Base-by-base conservation (phyloP, 2,888 invertebrate genomes). In the Ochropacha duplaris region DNA sequence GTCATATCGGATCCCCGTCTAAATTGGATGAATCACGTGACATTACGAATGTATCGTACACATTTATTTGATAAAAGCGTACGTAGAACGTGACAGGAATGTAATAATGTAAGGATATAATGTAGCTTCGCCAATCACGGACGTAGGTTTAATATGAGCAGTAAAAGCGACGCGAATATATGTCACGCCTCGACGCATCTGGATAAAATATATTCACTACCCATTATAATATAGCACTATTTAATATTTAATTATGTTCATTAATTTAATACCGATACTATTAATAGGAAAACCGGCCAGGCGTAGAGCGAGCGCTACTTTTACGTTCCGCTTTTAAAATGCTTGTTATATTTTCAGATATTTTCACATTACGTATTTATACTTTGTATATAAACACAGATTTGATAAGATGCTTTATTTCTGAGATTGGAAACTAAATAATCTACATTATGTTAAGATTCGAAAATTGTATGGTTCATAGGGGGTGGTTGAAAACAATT, bases 1-100 rank as follows among this genome's bases (percentile, higher is more conserved):
- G 71, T 78, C 76, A 76, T 76, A 75, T 68, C 70, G 79, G 83
- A 81, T 80, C 79, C 78, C 71, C 78, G 83, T 84, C 84, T 76
- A 86, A 87, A 89, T 86, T 86, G 84, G 77, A 83, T 80, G 80
- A 83, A 79, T 83, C 79, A 78, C 76, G 75, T 79, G 83, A 87
- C 84, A 79, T 84, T 82, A 77, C 78, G 74, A 83, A 83, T 84
- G 79, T 82, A 83, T 82, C 79, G 78, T 77, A 80, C 71, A 79
- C 83, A 82, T 86, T 85, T 86, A 86, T 90, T 84, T 86, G 88
- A 85, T 88, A 87, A 85, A 86, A 86, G 80, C 85, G 71, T 76
- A 76, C 77, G 74, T 68, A 67, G 76, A 78, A 87, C 86, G 87
- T 86, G 88, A 87, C 84, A 76, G 79, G 88, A 89, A 88, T 90